phyloP scores from a whole-genome alignment of 2,797 vertebrate genomes.

The Oreortyx pictus region DNA sequence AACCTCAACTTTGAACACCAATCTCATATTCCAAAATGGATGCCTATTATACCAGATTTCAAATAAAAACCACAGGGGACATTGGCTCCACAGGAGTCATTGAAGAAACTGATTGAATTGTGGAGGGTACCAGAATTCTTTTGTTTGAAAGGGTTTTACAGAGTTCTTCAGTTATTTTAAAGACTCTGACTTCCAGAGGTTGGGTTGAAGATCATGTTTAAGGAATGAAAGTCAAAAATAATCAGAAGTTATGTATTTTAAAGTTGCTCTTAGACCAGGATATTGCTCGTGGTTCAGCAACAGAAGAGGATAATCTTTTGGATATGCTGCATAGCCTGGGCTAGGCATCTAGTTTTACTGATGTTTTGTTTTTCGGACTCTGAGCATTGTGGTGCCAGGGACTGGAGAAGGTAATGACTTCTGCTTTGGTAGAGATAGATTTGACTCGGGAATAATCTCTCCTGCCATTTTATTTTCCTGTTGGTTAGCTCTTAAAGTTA shows the following conservation, averaged over 20 bases:
- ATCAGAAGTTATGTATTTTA: constrained; percentile 9
- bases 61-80: background rate
- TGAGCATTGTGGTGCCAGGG: background rate
- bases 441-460: constrained; percentile 12
- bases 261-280: constrained; percentile 1
- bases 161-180: background rate
- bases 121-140: background rate
- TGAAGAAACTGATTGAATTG: background rate
- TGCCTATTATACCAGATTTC: background rate
- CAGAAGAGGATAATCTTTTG: background rate
- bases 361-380: background rate
- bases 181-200: background rate
- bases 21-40: background rate
- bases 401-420: background rate
- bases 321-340: background rate
- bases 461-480: constrained; percentile 53
- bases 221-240: background rate
- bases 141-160: constrained; percentile 4
- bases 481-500: constrained; percentile 58
- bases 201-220: background rate
- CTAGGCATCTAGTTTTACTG: background rate
- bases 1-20: background rate
- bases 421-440: background rate
- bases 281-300: background rate
- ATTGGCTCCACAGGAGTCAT: background rate